Evolutionary conservation across 2,113 vertebrate genomes (phyloP).

Genomic region (Macquaria australasica): DNA sequence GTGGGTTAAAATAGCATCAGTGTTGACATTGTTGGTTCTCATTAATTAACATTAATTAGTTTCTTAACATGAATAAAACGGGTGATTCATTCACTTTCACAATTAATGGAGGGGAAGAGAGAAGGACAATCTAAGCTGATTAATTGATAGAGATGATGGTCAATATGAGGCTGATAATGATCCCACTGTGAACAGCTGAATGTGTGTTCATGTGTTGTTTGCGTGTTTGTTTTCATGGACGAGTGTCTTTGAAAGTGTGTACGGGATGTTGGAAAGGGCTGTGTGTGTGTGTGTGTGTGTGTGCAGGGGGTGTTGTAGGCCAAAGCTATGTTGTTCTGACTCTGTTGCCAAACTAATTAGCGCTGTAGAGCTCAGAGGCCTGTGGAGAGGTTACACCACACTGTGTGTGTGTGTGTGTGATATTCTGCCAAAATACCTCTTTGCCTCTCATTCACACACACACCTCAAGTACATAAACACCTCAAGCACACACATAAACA

Average conservation of each 20-base stretch:
- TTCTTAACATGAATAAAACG: no score
- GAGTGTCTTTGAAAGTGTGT: background rate
- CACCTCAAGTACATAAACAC: constrained; percentile 24
- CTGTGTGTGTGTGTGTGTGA: constrained; percentile 32
- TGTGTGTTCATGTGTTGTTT: no score
- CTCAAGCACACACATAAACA: background rate
- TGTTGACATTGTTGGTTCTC: no score
- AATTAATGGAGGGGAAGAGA: background rate
- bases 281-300: background rate
- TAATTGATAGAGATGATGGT: no score
- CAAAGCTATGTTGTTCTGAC: constrained; percentile 72
- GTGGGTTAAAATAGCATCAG: no score
- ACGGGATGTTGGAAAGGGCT: background rate
- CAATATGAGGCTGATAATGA: no score
- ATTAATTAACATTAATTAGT: no score
- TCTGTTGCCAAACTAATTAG: constrained; percentile 73
- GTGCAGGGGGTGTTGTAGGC: constrained; percentile 37
- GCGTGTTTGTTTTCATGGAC: background rate
- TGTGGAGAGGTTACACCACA: constrained; percentile 61
- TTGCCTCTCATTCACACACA: constrained; percentile 48
- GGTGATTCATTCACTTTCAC: background rate
- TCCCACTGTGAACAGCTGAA: no score
- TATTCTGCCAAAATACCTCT: constrained; percentile 62
- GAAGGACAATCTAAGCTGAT: no score
- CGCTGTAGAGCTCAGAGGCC: constrained; percentile 57